Conservation (phyloP, 2,888 invertebrate genomes). For the Drosophila prostipennis region DNA sequence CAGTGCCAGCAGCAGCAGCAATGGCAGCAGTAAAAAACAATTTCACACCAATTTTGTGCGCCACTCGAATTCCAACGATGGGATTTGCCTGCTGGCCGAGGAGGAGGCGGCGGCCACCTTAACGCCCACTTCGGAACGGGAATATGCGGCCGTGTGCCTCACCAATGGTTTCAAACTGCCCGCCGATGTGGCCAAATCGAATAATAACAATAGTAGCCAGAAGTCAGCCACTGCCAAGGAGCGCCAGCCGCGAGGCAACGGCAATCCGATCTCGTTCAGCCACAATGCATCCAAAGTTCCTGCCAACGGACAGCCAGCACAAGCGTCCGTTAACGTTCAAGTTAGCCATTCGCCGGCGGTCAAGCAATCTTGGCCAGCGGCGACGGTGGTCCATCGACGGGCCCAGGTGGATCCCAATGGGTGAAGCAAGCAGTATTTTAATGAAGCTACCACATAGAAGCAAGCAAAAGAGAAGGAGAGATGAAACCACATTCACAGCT, state of each 20-base stretch:
- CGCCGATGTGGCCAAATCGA: conserved; percentile 52
- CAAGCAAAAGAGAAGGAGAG: conserved; percentile 18
- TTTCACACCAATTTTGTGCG: conserved; percentile 80
- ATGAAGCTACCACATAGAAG: conserved; percentile 61
- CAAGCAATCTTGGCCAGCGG: conserved; percentile 64
- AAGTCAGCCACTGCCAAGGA: conserved; percentile 49
- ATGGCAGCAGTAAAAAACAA: conserved; percentile 75
- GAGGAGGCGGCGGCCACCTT: conserved; percentile 80
- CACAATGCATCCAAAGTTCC: conserved; percentile 79
- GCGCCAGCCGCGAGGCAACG: conserved; percentile 51
- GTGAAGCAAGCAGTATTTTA: conserved; percentile 70
- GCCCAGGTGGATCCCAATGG: conserved; percentile 84
- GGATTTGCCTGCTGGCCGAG: conserved; percentile 80
- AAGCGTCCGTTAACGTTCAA: conserved; percentile 41
- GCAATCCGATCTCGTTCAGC: conserved; percentile 52
- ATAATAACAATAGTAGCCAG: conserved; percentile 28
- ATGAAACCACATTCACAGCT: conserved; percentile 68
- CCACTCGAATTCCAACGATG: conserved; percentile 81
- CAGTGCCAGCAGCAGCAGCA: conserved; percentile 72
- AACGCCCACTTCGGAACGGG: conserved; percentile 80
- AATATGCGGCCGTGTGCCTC: conserved; percentile 65
- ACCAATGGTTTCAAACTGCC: conserved; percentile 74
- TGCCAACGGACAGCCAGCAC: conserved; percentile 67
- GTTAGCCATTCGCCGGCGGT: conserved; percentile 45
- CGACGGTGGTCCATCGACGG: conserved; percentile 74